Evolutionary conservation across 2,797 vertebrate species (phyloP).

Genomic region (Peromyscus attwateri): DNA sequence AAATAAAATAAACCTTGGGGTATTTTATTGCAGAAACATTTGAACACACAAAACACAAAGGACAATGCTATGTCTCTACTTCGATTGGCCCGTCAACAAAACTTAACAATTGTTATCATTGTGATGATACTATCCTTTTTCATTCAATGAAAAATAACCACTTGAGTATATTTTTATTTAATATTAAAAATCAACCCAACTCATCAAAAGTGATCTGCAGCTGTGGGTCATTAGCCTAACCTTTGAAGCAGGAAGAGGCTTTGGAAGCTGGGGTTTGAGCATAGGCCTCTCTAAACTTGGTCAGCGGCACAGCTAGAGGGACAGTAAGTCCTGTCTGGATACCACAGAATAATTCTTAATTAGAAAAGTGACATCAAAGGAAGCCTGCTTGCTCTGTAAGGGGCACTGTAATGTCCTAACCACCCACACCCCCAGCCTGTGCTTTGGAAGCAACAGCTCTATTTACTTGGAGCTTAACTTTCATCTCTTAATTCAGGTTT

Average conservation of each 20-base stretch:
- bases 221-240: not conserved
- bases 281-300: not conserved
- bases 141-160: slow-evolving; percentile 6
- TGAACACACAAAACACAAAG: not conserved
- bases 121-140: not conserved
- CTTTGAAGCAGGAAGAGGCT: not conserved
- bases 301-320: not conserved
- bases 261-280: not conserved
- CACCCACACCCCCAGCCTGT: not conserved
- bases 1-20: not conserved
- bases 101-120: not conserved
- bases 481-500: slow-evolving; percentile 51
- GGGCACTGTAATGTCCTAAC: not conserved
- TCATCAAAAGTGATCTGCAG: not conserved
- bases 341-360: not conserved
- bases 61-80: not conserved
- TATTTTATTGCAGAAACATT: slow-evolving; percentile 2
- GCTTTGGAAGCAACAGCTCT: slow-evolving; percentile 4
- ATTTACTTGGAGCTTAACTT: slow-evolving; percentile 48
- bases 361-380: slow-evolving; percentile 63
- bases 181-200: not conserved
- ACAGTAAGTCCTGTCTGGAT: not conserved
- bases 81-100: not conserved
- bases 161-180: not conserved
- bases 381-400: not conserved